phyloP scores from a whole-genome alignment of 2,888 invertebrate genomes.

The Chrysodeixis includens region DNA sequence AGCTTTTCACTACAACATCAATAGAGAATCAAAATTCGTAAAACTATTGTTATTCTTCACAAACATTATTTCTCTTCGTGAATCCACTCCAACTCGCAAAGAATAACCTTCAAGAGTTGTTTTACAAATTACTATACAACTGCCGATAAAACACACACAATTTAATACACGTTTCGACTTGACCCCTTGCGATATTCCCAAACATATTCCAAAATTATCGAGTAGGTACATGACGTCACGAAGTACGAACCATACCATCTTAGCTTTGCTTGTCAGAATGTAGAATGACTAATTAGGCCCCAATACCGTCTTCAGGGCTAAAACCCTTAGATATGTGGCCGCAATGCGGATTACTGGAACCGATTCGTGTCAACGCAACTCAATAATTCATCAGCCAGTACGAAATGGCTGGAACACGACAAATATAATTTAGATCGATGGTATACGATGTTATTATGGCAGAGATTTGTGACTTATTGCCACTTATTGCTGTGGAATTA shows the following conservation, averaged over 20 bases:
- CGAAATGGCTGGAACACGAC: slow-evolving; percentile 63
- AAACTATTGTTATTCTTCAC: no score
- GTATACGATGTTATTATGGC: slow-evolving; percentile 10
- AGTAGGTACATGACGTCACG: background rate
- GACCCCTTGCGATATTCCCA: no score
- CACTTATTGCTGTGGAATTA: background rate
- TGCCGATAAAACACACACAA: no score
- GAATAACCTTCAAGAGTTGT: no score
- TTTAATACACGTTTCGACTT: no score
- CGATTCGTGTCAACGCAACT: slow-evolving; percentile 70
- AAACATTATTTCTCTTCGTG: no score
- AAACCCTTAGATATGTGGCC: slow-evolving; percentile 47
- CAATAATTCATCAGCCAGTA: slow-evolving; percentile 75
- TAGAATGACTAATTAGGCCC: slow-evolving; percentile 28
- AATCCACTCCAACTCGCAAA: no score
- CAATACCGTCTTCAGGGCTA: slow-evolving; percentile 18
- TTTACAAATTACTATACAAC: no score
- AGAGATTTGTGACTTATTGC: slow-evolving; percentile 1
- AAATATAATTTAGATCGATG: slow-evolving; percentile 66
- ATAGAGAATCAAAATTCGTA: no score
- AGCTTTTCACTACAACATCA: no score
- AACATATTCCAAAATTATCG: background rate
- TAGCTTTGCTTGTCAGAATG: slow-evolving; percentile 14
- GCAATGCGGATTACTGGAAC: slow-evolving; percentile 64
- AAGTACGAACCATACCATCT: slow-evolving; percentile 7